Conservation (phyloP, 2,888 invertebrate species). For the Eupithecia insigniata region DNA sequence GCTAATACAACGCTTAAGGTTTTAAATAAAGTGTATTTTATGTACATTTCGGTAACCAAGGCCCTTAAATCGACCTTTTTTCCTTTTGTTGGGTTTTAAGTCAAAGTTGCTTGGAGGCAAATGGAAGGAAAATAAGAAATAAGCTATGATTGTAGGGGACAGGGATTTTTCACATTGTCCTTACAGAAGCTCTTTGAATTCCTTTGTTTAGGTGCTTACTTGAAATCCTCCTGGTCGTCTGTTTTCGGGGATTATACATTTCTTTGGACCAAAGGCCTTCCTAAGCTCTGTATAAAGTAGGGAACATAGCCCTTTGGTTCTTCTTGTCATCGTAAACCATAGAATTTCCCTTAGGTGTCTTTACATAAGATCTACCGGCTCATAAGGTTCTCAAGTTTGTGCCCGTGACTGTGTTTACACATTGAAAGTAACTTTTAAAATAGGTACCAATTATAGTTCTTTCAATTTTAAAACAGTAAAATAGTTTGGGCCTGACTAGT, state of each 20-base stretch:
- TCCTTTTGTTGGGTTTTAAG: conserved; percentile 31
- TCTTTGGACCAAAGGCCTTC: not conserved
- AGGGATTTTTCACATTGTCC: conserved; percentile 2
- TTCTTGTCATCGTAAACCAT: not conserved
- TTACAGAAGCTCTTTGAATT: not conserved
- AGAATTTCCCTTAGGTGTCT: not conserved
- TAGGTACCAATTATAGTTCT: no score
- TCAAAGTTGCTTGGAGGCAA: conserved; percentile 27
- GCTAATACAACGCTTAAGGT: conserved; percentile 14
- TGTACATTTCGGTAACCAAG: conserved; percentile 15
- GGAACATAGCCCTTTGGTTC: not conserved
- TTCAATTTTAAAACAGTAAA: no score
- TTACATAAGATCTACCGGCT: not conserved
- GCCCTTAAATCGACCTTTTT: conserved; percentile 23
- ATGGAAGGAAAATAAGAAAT: conserved; percentile 29
- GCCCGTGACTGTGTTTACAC: not conserved
- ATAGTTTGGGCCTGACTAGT: no score
- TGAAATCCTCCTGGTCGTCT: not conserved
- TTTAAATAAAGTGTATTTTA: conserved; percentile 11
- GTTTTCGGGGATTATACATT: not conserved
- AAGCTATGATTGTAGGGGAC: conserved; percentile 22
- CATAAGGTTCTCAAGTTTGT: not conserved
- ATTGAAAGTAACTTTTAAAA: no score
- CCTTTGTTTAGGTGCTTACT: not conserved
- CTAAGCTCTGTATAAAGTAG: not conserved